Evolutionary conservation across 64 coral and sea anemone genomes (phyloP).

Genomic region (Astreopora myriophthalma): DNA sequence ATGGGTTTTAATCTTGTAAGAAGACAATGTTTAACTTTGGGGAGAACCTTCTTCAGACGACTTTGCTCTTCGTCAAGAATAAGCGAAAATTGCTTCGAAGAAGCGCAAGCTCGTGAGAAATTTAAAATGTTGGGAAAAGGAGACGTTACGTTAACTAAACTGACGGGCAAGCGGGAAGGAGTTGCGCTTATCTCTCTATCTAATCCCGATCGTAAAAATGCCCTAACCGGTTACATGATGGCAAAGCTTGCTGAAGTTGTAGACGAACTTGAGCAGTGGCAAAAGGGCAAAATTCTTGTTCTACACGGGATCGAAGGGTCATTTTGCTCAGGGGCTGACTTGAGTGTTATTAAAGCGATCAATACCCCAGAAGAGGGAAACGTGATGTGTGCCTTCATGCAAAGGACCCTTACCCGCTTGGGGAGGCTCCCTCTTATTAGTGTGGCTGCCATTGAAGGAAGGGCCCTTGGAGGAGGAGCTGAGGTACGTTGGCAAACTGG

Average conservation of each 20-base stretch:
- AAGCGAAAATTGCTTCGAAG: conserved; percentile 39
- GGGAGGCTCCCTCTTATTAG: conserved; percentile 73
- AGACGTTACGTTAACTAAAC: conserved; percentile 53
- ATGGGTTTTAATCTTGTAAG: neutral
- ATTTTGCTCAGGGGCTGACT: conserved; percentile 92
- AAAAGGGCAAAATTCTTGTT: conserved; percentile 81
- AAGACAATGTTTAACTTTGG: neutral
- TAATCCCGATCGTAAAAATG: conserved; percentile 80
- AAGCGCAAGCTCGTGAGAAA: conserved; percentile 46
- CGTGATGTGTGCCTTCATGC: conserved; percentile 95
- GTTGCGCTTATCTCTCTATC: conserved; percentile 72
- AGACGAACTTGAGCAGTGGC: conserved; percentile 80
- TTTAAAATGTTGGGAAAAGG: conserved; percentile 70
- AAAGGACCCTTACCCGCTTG: conserved; percentile 76
- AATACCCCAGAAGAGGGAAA: conserved; percentile 75
- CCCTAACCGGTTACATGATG: conserved; percentile 90
- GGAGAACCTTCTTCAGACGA: neutral
- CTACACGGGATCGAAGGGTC: conserved; percentile 68
- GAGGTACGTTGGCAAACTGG: too few species aligned
- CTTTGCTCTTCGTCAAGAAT: conserved; percentile 21
- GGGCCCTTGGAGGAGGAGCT: conserved; percentile 89
- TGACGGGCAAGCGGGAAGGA: conserved; percentile 9
- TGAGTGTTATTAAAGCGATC: conserved; percentile 81
- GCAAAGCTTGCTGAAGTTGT: conserved; percentile 71
- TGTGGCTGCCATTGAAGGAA: conserved; percentile 83